Evolutionary conservation across 2,888 invertebrate species (phyloP), one percentile per base, ranked within the genome.

Genomic region (Ceraclea dissimilis): DNA sequence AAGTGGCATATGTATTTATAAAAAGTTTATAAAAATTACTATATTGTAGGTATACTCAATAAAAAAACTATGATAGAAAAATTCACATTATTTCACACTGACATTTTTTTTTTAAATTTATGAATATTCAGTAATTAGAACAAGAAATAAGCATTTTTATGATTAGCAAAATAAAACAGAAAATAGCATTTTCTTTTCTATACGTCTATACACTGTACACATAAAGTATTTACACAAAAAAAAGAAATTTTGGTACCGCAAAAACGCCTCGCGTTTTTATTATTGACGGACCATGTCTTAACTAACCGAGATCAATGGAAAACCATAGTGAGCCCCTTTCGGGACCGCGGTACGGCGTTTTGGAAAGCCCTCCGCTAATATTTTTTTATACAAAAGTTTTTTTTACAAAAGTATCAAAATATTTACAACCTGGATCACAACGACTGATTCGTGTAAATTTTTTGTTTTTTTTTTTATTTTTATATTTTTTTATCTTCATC

Each of bases 271-370:
- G 57, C 59, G 53, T 49, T 53, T 51, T 16, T 34, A 52, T 56
- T 39, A 52, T 56, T 44, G 43, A 51, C 53, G 43, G 57, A 46
- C 51, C 57, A 21, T 39, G 20, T 43, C 56, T 55, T 58, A 59
- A 49, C 61, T 61, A 61, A 49, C 34, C 53, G 61, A 61, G 61
- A 61, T 61, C 61, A 61, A 60, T 49, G 56, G 61, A 61, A 61
- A 61, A 60, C 61, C 58, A 56, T 59, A 22, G 50, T 56, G 51
- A 43, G 56, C 57, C 48, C 26, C 31, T 26, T 18, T 22, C 48
- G 50, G 52, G 22, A 39, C 47, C 51, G 18, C 26, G 17, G 49
- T 52, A 49, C 26, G 10, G 21, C 34, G 18, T 20, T 18, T 46
- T 18, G 16, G 4, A 49, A 17, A 8, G 6, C 26, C 16, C 13